Evolutionary conservation across 92 coral and sea anemone genomes (phyloP).

Genomic region (Muricea muricata): DNA sequence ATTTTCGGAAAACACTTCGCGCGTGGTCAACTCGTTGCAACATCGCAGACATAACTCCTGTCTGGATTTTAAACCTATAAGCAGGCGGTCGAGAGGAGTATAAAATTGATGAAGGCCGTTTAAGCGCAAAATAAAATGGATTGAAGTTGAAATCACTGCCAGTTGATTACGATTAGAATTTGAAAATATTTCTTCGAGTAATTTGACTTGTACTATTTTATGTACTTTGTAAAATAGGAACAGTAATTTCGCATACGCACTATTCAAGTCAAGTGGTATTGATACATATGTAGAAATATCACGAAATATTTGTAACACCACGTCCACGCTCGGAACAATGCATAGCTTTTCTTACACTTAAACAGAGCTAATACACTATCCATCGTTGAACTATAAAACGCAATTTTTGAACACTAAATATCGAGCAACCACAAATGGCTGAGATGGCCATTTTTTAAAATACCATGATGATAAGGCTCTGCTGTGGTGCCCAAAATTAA

Average conservation of each 20-base stretch:
- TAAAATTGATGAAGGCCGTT: not conserved
- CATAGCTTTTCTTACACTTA: too few relatives aligned
- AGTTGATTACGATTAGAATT: not conserved
- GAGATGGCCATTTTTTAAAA: too few relatives aligned
- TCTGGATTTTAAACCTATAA: not conserved
- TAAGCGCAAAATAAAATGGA: not conserved
- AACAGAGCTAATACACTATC: too few relatives aligned
- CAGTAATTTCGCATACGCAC: not conserved
- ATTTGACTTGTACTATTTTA: too few relatives aligned
- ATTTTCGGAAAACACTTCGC: not conserved
- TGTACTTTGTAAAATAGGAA: not conserved
- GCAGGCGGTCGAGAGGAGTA: not conserved
- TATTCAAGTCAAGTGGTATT: not conserved
- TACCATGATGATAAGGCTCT: too few relatives aligned
- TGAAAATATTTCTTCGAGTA: not conserved
- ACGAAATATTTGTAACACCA: not conserved
- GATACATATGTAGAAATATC: not conserved
- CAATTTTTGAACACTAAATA: too few relatives aligned
- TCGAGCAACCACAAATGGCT: too few relatives aligned
- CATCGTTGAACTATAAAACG: too few relatives aligned
- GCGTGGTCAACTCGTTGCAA: too few relatives aligned
- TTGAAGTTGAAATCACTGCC: not conserved
- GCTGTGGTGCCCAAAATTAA: too few relatives aligned
- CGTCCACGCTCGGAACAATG: too few relatives aligned
- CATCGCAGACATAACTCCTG: too few relatives aligned